A percentile compares a stretch with the other conserved stretches of the same genome.
Evolutionary conservation across 2,888 invertebrate species (phyloP).

Genomic region (Oeneis ivallda): DNA sequence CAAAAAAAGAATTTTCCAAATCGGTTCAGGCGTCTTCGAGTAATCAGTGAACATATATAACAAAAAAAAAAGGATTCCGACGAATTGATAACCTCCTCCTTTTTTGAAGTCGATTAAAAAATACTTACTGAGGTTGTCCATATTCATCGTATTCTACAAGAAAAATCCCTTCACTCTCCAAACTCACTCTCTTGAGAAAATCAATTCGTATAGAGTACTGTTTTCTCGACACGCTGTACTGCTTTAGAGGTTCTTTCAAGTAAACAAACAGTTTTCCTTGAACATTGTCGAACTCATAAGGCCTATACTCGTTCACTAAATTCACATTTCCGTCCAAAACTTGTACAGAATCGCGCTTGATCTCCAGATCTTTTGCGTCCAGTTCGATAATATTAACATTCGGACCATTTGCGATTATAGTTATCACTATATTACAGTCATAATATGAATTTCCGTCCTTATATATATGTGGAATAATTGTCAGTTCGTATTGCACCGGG

Average conservation of each 20-base stretch:
- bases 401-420: constrained; percentile 66
- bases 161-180: constrained; percentile 58
- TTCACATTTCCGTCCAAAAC: constrained; percentile 56
- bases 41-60: too few species aligned
- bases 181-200: constrained; percentile 56
- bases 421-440: constrained; percentile 65
- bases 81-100: too few species aligned
- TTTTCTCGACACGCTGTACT: constrained; percentile 51
- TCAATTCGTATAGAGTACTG: constrained; percentile 61
- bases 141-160: constrained; percentile 60
- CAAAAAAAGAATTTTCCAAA: too few species aligned
- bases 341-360: constrained; percentile 54
- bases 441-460: constrained; percentile 55
- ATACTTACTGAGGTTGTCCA: constrained; percentile 58
- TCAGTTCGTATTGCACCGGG: constrained; percentile 71
- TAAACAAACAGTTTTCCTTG: constrained; percentile 62
- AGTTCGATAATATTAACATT: constrained; percentile 62
- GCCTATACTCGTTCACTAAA: constrained; percentile 59
- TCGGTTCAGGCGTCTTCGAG: too few species aligned
- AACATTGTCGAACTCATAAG: constrained; percentile 56
- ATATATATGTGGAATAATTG: constrained; percentile 59
- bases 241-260: constrained; percentile 57
- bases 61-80: too few species aligned
- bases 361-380: constrained; percentile 61
- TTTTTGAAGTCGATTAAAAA: too few species aligned